These are phyloP conservation scores for Rhyacophila evoluta DNA, from an alignment of 2,888 invertebrate genomes.

Conservation along the genomic window DNA sequence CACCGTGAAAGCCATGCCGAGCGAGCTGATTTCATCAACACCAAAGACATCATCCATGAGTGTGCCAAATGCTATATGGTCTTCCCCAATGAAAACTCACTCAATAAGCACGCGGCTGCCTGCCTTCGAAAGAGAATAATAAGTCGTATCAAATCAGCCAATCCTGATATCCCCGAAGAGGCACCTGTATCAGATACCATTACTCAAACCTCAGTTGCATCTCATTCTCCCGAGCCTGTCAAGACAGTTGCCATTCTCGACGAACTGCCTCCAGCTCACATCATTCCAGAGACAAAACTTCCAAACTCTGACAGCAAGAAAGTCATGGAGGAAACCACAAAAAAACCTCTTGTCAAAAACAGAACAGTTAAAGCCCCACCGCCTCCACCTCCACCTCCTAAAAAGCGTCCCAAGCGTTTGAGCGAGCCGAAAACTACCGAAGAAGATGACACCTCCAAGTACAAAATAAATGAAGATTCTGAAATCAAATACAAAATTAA, in stretches of 20 bases:
- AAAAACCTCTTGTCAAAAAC: background rate
- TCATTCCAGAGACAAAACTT: too few species aligned
- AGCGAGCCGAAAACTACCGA: background rate
- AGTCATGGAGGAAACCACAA: background rate
- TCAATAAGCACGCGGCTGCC: slow-evolving; percentile 64
- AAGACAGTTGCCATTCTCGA: background rate
- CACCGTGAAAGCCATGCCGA: slow-evolving; percentile 65
- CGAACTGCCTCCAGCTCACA: background rate
- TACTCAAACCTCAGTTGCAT: background rate
- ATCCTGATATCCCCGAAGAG: background rate
- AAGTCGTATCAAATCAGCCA: background rate
- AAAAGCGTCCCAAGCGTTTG: background rate
- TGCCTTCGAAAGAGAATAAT: slow-evolving; percentile 64
- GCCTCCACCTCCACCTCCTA: background rate
- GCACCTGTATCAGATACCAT: background rate
- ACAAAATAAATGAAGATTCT: slow-evolving; percentile 39
- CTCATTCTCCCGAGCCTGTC: background rate
- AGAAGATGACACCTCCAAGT: slow-evolving; percentile 37
- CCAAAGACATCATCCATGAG: slow-evolving; percentile 69
- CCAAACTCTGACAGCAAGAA: too few species aligned
- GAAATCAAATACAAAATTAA: slow-evolving; percentile 50
- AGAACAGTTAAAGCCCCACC: slow-evolving; percentile 4
- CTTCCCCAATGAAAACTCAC: slow-evolving; percentile 68
- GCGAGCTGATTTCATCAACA: slow-evolving; percentile 54
- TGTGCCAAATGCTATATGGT: slow-evolving; percentile 70